Percentiles rank a stretch among this genome's conserved stretches.
Conservation (phyloP, 2,888 invertebrate genomes). For the Empis stercorea region DNA sequence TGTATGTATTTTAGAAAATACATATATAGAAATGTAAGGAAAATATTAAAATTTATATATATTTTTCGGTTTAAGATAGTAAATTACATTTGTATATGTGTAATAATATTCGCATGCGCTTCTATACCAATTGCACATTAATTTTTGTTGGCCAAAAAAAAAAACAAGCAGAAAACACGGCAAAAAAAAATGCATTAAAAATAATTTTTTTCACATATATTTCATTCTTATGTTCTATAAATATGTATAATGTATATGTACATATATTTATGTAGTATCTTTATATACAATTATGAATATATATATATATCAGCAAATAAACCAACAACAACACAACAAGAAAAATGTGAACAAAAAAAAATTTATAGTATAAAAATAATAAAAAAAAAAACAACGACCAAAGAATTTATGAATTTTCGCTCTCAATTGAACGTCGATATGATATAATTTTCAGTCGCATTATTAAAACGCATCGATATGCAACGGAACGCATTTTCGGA, state of each 20-base stretch:
- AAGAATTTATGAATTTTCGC: slow-evolving; percentile 12
- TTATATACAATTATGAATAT: background rate
- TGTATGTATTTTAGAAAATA: too few species aligned
- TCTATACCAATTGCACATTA: slow-evolving; percentile 19
- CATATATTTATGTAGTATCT: background rate
- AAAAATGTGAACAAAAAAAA: too few species aligned
- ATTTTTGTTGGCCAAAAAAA: background rate
- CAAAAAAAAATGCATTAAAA: background rate
- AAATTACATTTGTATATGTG: too few species aligned
- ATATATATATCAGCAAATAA: background rate
- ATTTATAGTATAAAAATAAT: too few species aligned
- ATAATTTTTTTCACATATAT: too few species aligned
- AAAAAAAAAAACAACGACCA: background rate
- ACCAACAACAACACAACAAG: too few species aligned
- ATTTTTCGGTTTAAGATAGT: too few species aligned
- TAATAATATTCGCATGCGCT: slow-evolving; percentile 19
- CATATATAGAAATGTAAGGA: too few species aligned
- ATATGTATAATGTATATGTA: too few species aligned
- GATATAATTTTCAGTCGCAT: slow-evolving; percentile 37
- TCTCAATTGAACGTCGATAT: slow-evolving; percentile 26
- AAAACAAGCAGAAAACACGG: background rate
- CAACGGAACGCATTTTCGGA: slow-evolving; percentile 40
- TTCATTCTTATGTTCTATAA: too few species aligned
- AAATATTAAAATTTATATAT: too few species aligned
- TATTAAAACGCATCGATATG: slow-evolving; percentile 39